Percentiles rank a stretch among this genome's conserved stretches.
Conservation (phyloP, 1,140 invertebrate genomes). For the Charaxes varanes region DNA sequence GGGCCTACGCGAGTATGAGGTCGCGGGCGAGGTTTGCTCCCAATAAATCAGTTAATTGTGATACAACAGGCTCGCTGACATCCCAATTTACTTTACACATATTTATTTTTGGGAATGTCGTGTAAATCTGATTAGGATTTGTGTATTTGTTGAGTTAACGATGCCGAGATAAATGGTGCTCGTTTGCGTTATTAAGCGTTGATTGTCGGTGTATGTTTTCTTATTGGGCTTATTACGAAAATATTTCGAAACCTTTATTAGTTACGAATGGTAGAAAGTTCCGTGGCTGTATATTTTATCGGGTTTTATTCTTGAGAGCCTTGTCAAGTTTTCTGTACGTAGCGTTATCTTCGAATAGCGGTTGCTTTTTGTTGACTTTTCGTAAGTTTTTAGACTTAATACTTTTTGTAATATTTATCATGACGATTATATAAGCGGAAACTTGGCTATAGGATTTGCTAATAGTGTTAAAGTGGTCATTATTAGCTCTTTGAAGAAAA, state of each 20-base stretch:
- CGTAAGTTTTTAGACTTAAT: too few relatives aligned
- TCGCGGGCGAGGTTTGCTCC: slow-evolving; percentile 6
- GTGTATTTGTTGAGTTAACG: slow-evolving; percentile 14
- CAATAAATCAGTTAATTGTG: slow-evolving; percentile 15
- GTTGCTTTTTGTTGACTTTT: too few relatives aligned
- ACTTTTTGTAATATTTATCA: too few relatives aligned
- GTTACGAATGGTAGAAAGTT: too few relatives aligned
- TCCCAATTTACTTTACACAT: slow-evolving; percentile 19
- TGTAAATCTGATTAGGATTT: slow-evolving; percentile 21
- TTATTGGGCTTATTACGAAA: not conserved
- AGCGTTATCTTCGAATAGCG: too few relatives aligned
- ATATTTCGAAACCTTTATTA: not conserved
- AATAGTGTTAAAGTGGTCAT: too few relatives aligned
- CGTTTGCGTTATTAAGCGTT: slow-evolving; percentile 2
- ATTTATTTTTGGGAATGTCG: slow-evolving; percentile 18
- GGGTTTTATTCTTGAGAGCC: too few relatives aligned
- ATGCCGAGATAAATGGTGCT: slow-evolving; percentile 13
- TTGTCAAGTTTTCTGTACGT: too few relatives aligned
- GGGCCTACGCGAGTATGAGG: slow-evolving; percentile 12
- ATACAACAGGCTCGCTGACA: slow-evolving; percentile 3
- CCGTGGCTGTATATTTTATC: too few relatives aligned
- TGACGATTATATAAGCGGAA: too few relatives aligned
- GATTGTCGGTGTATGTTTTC: not conserved
- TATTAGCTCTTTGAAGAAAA: too few relatives aligned
- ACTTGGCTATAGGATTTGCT: too few relatives aligned